Conservation (phyloP, 2,888 invertebrate species). For the Plebejus anna region DNA sequence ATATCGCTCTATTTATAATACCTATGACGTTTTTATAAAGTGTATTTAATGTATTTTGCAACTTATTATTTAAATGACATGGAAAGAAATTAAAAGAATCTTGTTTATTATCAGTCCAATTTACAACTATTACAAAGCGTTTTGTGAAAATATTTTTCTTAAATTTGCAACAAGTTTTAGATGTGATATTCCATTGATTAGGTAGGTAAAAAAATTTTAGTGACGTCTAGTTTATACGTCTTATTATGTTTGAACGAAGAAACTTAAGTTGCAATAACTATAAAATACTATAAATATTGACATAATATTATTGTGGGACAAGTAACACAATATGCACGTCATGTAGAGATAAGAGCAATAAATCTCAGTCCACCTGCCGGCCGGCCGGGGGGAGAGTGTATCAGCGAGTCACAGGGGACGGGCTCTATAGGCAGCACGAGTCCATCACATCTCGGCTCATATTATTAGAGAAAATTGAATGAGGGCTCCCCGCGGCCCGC, state of each 20-base stretch:
- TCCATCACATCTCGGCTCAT: constrained; percentile 39
- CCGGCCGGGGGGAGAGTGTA: constrained; percentile 11
- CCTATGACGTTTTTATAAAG: not conserved
- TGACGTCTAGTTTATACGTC: not conserved
- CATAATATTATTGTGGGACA: not conserved
- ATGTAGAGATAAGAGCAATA: constrained; percentile 4
- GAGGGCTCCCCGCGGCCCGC: constrained; percentile 36
- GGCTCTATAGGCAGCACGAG: constrained; percentile 34
- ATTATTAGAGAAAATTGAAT: constrained; percentile 42
- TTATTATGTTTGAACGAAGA: not conserved
- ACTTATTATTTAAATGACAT: too few species aligned
- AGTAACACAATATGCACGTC: constrained; percentile 5
- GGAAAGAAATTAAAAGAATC: too few species aligned
- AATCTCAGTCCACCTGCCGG: not conserved
- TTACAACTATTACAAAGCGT: not conserved
- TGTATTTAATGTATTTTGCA: too few species aligned
- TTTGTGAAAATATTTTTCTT: too few species aligned
- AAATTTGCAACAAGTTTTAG: too few species aligned
- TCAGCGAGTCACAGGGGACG: constrained; percentile 31
- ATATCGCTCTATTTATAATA: too few species aligned
- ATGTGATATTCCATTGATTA: not conserved
- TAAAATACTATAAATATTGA: not conserved
- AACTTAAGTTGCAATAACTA: not conserved
- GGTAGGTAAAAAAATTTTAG: not conserved
- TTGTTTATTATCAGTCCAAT: not conserved